A percentile compares a stretch with the other conserved stretches of the same genome.
Conservation (phyloP, 37 sponge, comb jelly and placozoan species). For the Halichondria panicea region DNA sequence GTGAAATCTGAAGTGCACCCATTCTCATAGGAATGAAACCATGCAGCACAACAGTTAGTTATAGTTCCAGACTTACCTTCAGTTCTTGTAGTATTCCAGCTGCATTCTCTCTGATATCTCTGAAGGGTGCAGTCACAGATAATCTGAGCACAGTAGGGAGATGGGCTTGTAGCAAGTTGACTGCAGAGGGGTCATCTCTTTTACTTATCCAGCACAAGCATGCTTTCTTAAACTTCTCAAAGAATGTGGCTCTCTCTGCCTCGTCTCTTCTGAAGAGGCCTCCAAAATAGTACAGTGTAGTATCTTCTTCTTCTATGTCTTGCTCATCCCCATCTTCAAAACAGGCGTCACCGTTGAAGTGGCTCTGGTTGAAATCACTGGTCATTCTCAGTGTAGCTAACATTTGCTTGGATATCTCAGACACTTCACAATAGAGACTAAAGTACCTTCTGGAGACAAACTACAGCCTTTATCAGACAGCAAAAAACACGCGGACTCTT, state of each 20-base stretch:
- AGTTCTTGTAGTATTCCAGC: conserved; percentile 33
- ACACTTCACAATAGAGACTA: too few species aligned
- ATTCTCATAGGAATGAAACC: background rate
- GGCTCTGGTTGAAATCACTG: conserved; percentile 18
- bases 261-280: conserved; percentile 33
- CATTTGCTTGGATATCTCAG: too few species aligned
- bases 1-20: background rate
- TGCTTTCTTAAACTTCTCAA: conserved; percentile 25
- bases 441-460: too few species aligned
- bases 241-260: conserved; percentile 7
- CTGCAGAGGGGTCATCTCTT: conserved; percentile 31
- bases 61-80: conserved; percentile 25
- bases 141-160: conserved; percentile 58
- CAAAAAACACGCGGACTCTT: too few species aligned
- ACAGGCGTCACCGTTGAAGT: conserved; percentile 2
- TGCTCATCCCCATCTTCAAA: conserved; percentile 18
- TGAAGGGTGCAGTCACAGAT: conserved; percentile 48
- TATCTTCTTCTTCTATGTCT: conserved; percentile 61
- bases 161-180: conserved; percentile 28
- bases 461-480: too few species aligned
- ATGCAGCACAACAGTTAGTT: background rate
- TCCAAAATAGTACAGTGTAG: background rate
- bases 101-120: conserved; percentile 44
- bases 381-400: too few species aligned
- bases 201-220: conserved; percentile 27